Evolutionary conservation across 1,140 invertebrate genomes (phyloP).

Genomic region (Mactra quadrangularis): DNA sequence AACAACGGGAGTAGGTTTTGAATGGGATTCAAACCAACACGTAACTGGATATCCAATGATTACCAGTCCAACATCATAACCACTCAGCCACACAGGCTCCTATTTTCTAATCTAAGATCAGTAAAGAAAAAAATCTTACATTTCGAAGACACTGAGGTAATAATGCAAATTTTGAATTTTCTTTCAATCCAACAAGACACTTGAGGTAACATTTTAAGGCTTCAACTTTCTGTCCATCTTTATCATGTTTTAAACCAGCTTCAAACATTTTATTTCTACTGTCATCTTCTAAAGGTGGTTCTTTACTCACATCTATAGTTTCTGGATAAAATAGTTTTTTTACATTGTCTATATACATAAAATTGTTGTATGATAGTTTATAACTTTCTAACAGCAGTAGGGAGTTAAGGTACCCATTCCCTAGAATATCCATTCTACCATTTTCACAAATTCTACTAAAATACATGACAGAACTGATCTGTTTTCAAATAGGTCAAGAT

Average conservation of each 20-base stretch:
- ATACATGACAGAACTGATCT: too few species aligned
- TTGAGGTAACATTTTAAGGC: constrained; percentile 79
- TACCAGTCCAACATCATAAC: too few species aligned
- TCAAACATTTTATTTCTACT: constrained; percentile 77
- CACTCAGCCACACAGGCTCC: too few species aligned
- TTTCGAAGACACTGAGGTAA: constrained; percentile 79
- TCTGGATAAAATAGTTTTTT: constrained; percentile 36
- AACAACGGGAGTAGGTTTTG: too few species aligned
- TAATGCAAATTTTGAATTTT: constrained; percentile 71
- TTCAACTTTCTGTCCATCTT: constrained; percentile 67
- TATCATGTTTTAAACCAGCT: constrained; percentile 69
- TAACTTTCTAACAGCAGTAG: constrained; percentile 32
- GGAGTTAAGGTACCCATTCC: constrained; percentile 19
- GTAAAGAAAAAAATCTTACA: constrained; percentile 77
- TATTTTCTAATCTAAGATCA: too few species aligned
- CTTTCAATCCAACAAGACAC: constrained; percentile 73
- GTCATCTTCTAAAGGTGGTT: constrained; percentile 55
- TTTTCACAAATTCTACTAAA: too few species aligned
- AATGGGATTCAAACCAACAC: too few species aligned
- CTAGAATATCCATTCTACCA: constrained; percentile 38
- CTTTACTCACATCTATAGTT: constrained; percentile 11
- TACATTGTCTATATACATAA: constrained; percentile 55
- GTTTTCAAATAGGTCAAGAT: too few species aligned
- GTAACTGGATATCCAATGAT: too few species aligned
- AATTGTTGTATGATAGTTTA: constrained; percentile 45